These are phyloP conservation scores for Terebella lapidaria DNA, from an alignment of 2,888 invertebrate species.

Conservation along the genomic window DNA sequence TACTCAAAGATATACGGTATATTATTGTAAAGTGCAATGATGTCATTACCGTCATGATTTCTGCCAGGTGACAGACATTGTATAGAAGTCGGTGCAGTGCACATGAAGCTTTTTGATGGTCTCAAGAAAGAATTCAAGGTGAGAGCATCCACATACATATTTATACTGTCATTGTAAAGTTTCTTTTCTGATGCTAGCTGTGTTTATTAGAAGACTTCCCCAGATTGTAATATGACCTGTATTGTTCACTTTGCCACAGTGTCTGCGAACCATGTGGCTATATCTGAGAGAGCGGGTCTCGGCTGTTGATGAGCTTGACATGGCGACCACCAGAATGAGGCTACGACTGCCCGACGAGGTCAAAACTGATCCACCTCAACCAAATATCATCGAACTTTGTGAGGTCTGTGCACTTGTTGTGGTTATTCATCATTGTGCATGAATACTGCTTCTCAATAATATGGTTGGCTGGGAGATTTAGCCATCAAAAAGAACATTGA, in stretches of 20 bases:
- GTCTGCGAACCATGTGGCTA: constrained; percentile 45
- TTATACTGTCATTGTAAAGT: too few species aligned
- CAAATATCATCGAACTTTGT: constrained; percentile 27
- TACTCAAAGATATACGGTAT: too few species aligned
- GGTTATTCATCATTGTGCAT: too few species aligned
- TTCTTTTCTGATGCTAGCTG: too few species aligned
- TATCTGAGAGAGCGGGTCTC: constrained; percentile 55
- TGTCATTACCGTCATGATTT: too few species aligned
- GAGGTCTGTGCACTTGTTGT: too few species aligned
- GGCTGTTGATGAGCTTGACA: constrained; percentile 68
- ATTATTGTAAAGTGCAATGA: too few species aligned
- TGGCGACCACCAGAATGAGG: constrained; percentile 64
- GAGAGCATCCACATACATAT: too few species aligned
- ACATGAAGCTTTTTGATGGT: constrained; percentile 60
- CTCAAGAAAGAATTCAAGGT: constrained; percentile 65
- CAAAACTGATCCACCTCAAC: constrained; percentile 31
- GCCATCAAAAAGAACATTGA: too few species aligned
- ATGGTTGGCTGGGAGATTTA: too few species aligned
- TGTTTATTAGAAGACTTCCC: too few species aligned
- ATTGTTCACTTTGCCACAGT: constrained; percentile 29
- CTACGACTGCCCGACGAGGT: constrained; percentile 55
- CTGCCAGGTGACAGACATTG: constrained; percentile 22
- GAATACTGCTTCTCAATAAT: background rate
- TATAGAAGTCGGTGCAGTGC: constrained; percentile 57
- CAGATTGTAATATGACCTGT: too few species aligned